Evolutionary conservation across 1,140 invertebrate genomes (phyloP), one percentile per base, ranked within the genome.

Genomic region (Drosophila aff.): DNA sequence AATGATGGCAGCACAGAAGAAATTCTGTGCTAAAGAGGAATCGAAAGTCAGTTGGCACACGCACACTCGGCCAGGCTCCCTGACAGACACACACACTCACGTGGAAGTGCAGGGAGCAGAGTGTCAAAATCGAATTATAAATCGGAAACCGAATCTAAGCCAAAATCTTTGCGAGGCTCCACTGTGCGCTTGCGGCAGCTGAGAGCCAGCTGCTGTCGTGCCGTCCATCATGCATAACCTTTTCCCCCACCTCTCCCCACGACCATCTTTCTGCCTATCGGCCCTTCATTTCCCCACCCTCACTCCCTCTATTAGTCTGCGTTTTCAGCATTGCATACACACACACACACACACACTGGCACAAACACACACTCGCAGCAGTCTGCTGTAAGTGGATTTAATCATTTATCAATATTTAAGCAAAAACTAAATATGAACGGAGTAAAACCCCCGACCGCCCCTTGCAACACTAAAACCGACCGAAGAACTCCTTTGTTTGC

Each of bases 401-500:
- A 76, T 76, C 52, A 78, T 62, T 78, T 78, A 78, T 78, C 64
- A 78, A 78, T 78, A 78, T 78, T 76, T 77, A 68, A 68, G 74
- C 75, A 77, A 49, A 71, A 73, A 43, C 69, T 36, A 60, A 73
- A 68, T 72, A 33, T 57, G 33, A 23, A 68, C 46, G 21, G 44
- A 49, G 36, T 60, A 55, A 21, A 21, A 15, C 33, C 15, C 53
- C 53, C 52, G 26, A 28, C 28, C 28, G 2, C 16, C 50, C n/a
- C n/a, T 52, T 18, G 28, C 6, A 6, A 18, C 5, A 18, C 28
- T 18, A 18, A 31, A 52, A 52, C 50, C 36, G 36, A 57, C 49
- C 65, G 63, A 76, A 83, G 68, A 85, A 81, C 76, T 86, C 79
- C 82, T 87, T 86, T 86, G 82, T 85, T 85, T 85, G 82, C 75